Conservation (phyloP, 2,113 vertebrate genomes). For the Chamaetylas fuelleborni region DNA sequence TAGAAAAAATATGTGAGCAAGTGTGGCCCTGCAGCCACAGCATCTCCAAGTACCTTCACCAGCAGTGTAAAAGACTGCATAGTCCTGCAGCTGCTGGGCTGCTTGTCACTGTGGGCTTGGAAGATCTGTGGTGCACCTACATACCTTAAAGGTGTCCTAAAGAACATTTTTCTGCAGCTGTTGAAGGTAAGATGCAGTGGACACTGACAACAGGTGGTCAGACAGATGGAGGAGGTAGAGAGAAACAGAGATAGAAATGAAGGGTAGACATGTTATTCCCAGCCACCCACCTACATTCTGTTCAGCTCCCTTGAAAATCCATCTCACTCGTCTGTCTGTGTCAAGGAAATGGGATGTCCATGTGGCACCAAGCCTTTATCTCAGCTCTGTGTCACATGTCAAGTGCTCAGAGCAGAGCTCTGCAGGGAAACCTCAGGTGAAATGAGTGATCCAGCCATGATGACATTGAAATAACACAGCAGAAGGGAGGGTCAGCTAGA, state of each 20-base stretch:
- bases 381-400: not conserved
- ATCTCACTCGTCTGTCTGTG: not conserved
- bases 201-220: not conserved
- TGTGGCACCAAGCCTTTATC: not conserved
- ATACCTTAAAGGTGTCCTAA: too few species aligned
- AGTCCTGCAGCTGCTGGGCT: not conserved
- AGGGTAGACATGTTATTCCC: not conserved
- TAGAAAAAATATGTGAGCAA: not conserved
- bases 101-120: not conserved
- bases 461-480: not conserved
- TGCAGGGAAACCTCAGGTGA: not conserved
- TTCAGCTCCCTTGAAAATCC: not conserved
- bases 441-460: rapidly evolving
- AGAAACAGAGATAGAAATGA: not conserved
- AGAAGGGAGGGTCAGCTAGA: not conserved
- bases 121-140: not conserved
- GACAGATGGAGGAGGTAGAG: not conserved
- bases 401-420: not conserved
- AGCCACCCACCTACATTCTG: not conserved
- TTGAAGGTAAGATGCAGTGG: not conserved
- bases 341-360: not conserved
- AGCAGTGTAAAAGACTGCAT: not conserved
- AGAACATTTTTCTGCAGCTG: not conserved
- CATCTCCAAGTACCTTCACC: not conserved
- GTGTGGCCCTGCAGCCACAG: too few species aligned